Conservation (phyloP, 2,113 vertebrate species). For the Coracopsis vasa region DNA sequence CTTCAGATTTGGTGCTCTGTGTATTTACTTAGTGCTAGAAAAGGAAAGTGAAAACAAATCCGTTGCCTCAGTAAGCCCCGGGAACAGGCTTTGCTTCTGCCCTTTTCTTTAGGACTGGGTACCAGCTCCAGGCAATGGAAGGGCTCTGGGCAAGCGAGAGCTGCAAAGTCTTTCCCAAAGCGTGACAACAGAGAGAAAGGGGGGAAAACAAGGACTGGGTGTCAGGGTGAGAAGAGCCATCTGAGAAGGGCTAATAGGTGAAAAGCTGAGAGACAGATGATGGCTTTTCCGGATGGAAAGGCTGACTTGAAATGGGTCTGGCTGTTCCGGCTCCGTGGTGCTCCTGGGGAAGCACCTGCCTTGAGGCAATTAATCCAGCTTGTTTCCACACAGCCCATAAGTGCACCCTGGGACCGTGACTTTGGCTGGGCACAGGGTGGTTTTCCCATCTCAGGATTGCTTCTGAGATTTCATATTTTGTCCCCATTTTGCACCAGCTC, state of each 20-base stretch:
- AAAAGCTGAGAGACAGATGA: background rate
- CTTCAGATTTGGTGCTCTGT: background rate
- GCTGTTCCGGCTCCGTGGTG: background rate
- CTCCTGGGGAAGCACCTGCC: constrained; percentile 8
- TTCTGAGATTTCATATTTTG: background rate
- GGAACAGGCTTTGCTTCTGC: background rate
- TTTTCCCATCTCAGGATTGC: background rate
- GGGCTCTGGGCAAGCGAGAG: background rate
- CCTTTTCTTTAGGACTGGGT: background rate
- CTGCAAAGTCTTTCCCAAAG: background rate
- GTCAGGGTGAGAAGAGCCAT: background rate
- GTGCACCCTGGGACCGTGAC: background rate
- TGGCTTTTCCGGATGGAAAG: background rate
- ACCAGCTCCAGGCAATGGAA: background rate
- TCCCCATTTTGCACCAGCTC: background rate
- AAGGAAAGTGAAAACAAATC: constrained; percentile 40
- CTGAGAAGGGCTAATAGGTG: background rate
- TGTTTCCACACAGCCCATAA: background rate
- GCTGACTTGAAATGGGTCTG: background rate
- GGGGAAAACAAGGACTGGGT: rapidly evolving
- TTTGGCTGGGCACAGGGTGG: rapidly evolving
- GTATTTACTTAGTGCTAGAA: constrained; percentile 19
- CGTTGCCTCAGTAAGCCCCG: background rate
- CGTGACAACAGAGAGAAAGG: background rate
- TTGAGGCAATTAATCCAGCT: background rate